A percentile compares a stretch with the other conserved stretches of the same genome.
Conservation (phyloP, 2,113 vertebrate species). For the Anhinga anhinga region DNA sequence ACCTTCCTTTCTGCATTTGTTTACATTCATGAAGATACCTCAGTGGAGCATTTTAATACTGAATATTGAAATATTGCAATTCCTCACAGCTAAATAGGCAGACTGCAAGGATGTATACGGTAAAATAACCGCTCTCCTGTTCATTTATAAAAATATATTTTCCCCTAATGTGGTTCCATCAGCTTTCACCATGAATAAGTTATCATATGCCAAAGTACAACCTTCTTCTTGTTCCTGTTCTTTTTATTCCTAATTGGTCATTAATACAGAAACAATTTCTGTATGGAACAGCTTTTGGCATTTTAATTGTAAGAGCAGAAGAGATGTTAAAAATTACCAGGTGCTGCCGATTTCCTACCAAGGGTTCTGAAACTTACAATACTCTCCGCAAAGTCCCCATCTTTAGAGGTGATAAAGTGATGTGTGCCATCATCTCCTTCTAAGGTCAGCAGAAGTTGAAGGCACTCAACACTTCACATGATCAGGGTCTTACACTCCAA, state of each 20-base stretch:
- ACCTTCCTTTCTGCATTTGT: background rate
- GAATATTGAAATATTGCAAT: background rate
- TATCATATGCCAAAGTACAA: background rate
- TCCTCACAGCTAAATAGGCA: background rate
- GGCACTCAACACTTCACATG: background rate
- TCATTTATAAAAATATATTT: constrained; percentile 15
- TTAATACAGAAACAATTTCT: background rate
- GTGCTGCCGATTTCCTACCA: background rate
- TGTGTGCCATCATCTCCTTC: background rate
- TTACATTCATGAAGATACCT: background rate
- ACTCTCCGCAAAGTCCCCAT: background rate
- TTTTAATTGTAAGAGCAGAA: background rate
- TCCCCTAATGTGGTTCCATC: background rate
- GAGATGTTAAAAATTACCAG: background rate
- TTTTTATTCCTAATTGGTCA: constrained; percentile 2
- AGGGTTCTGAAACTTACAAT: background rate
- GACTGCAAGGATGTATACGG: background rate
- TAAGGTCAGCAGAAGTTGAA: background rate
- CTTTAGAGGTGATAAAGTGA: background rate
- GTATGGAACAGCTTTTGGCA: background rate
- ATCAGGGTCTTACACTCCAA: background rate
- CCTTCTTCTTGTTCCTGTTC: background rate
- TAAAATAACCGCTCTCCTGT: background rate
- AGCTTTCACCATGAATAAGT: constrained; percentile 18
- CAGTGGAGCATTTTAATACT: background rate